phyloP scores from a whole-genome alignment of 2,888 invertebrate genomes.

The Tenthredo livida region DNA sequence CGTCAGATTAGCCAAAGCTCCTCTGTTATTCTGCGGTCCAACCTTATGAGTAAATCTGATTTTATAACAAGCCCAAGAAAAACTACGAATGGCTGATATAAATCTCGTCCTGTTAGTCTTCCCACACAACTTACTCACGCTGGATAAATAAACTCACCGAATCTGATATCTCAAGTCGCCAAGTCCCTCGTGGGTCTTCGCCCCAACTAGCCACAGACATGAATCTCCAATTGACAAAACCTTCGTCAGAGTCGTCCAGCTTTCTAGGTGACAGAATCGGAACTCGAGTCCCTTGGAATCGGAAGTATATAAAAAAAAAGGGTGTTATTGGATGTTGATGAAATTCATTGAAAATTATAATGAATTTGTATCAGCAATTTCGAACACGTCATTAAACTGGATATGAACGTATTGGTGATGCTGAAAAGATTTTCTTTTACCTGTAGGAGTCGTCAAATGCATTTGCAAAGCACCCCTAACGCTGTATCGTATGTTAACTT shows the following conservation, averaged over 20 bases:
- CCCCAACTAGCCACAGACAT: constrained; percentile 96
- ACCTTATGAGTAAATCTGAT: constrained; percentile 67
- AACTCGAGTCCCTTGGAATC: constrained; percentile 83
- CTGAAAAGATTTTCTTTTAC: constrained; percentile 78
- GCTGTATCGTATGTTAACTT: constrained; percentile 85
- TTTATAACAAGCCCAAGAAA: constrained; percentile 24
- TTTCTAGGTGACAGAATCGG: constrained; percentile 86
- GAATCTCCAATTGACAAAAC: constrained; percentile 91
- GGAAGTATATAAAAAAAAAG: neutral
- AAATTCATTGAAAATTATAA: neutral
- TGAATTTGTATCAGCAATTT: neutral
- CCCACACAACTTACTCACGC: constrained; percentile 71
- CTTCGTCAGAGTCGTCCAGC: constrained; percentile 85
- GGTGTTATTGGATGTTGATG: neutral
- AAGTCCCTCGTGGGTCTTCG: constrained; percentile 87
- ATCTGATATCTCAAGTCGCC: constrained; percentile 81
- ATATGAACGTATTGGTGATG: constrained; percentile 60
- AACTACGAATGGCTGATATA: constrained; percentile 9
- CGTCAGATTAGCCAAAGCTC: constrained; percentile 81
- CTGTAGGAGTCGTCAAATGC: constrained; percentile 87
- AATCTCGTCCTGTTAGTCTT: constrained; percentile 28
- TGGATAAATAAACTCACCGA: constrained; percentile 72
- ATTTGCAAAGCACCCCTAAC: constrained; percentile 89
- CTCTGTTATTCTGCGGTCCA: constrained; percentile 79
- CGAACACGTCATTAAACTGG: constrained; percentile 63